These are phyloP conservation scores for Huso huso DNA, from an alignment of 2,797 vertebrate species.

Conservation along the genomic window DNA sequence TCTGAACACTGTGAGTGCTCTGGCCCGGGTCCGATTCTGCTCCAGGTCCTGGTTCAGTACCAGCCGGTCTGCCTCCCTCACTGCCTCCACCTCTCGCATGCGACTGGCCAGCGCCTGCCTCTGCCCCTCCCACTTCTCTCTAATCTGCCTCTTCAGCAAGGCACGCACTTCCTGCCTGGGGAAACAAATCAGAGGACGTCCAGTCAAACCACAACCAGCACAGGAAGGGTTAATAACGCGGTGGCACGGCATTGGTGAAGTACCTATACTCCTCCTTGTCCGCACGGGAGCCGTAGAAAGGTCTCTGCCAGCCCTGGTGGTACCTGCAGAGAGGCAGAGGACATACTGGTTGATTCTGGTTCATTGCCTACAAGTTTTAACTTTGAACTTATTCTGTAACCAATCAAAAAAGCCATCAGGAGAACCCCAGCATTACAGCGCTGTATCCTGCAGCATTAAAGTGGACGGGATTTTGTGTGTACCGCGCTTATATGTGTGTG, in stretches of 20 bases:
- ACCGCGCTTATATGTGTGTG: too few relatives aligned
- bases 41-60: slow-evolving; percentile 40
- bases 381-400: too few relatives aligned
- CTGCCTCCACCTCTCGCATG: slow-evolving; percentile 36
- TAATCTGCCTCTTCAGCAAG: slow-evolving; percentile 53
- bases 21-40: slow-evolving; percentile 34
- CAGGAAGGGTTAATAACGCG: background rate
- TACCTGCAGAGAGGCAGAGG: slow-evolving; percentile 32
- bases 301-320: slow-evolving; percentile 55
- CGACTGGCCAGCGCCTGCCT: slow-evolving; percentile 35
- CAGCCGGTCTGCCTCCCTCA: slow-evolving; percentile 37
- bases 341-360: too few relatives aligned
- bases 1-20: slow-evolving; percentile 47
- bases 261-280: slow-evolving; percentile 62
- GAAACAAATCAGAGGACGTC: background rate
- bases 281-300: slow-evolving; percentile 53
- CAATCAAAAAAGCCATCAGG: too few relatives aligned
- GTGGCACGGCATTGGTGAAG: background rate
- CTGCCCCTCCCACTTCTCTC: slow-evolving; percentile 39
- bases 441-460: too few relatives aligned
- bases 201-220: background rate
- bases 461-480: too few relatives aligned
- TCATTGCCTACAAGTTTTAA: too few relatives aligned
- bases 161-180: slow-evolving; percentile 48
- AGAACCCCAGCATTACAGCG: too few relatives aligned